Evolutionary conservation across 1,140 invertebrate genomes (phyloP), one percentile per base, ranked within the genome.

Genomic region (Lepidurus couesii): DNA sequence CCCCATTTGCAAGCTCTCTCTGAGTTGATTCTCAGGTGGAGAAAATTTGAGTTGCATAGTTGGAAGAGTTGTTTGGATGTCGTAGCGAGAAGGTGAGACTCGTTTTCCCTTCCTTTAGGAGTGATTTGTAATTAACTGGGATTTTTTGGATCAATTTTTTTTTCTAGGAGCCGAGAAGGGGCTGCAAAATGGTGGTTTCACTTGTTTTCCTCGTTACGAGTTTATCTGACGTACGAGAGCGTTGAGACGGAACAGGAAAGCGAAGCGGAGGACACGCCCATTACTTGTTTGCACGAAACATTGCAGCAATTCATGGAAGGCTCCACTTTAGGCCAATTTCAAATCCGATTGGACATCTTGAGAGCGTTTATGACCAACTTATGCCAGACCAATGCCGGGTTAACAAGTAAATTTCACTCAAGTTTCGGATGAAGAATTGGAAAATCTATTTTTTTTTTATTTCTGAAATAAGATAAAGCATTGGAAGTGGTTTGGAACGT

Each of bases 181-280:
- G 88, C 89, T 0, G 89, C 91, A 45, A 93, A 92, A 84, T 97
- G 94, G 90, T 98, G 95, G 95, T 95, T 96, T 84, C 91, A 93
- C 83, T 84, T 98, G 21, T 97, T 93, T 83, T 88, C 90, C 10
- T 84, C 94, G 1, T 84, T 92, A 7, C 87, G 90, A 65, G 84
- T 84, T 44, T 89, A 86, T 21, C 73, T 83, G 7, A 77, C 79
- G n/a, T 81, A 79, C 77, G 53, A 21, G 7, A 65, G 21, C 8
- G 53, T 1, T 7, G 53, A 65, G 21, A 65, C 9, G 16, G 53
- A 65, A 7, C 16, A 65, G 53, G 75, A 75, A 43, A 81, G 74
- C 80, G 80, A 83, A 34, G 79, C 82, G 9, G 77, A 53, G 10
- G 78, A 65, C 16, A 77, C 81, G 16, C 86, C 90, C 7, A 82